These are phyloP conservation scores for Kradibia gibbosae DNA, from an alignment of 1,140 invertebrate species.

Conservation along the genomic window DNA sequence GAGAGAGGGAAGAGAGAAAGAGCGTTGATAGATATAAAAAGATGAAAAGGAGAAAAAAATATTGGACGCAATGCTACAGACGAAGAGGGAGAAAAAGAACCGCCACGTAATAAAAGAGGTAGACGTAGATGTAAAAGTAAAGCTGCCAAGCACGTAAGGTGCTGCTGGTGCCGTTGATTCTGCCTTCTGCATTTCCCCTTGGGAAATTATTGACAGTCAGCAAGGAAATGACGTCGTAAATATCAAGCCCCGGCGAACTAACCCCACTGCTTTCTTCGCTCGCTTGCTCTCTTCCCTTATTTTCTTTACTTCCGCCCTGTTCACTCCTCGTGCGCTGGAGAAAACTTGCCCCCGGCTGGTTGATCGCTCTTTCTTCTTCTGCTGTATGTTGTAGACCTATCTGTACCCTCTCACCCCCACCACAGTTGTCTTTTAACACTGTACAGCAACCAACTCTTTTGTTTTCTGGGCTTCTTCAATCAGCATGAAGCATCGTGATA, in stretches of 20 bases:
- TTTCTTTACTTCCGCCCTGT: conserved; percentile 48
- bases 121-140: conserved; percentile 51
- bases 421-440: too few relatives aligned
- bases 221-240: conserved; percentile 72
- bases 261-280: conserved; percentile 38
- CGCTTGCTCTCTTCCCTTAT: conserved; percentile 23
- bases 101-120: conserved; percentile 52
- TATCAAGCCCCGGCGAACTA: conserved; percentile 59
- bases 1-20: conserved; percentile 6
- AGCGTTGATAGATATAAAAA: conserved; percentile 42
- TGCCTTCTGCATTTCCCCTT: conserved; percentile 67
- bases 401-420: conserved; percentile 5
- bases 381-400: conserved; percentile 27
- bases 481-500: conserved; percentile 4
- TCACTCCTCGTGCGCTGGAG: conserved; percentile 44
- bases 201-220: conserved; percentile 73
- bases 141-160: conserved; percentile 51
- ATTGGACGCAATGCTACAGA: not conserved
- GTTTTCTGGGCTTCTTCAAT: conserved; percentile 36
- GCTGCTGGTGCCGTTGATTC: conserved; percentile 36
- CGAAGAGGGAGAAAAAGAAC: not conserved
- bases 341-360: conserved; percentile 28
- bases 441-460: conserved; percentile 1
- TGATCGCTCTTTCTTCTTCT: not conserved
- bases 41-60: conserved; percentile 39